These are phyloP conservation scores for Eumacrocentrus americanus DNA, from an alignment of 2,888 invertebrate species.

Conservation along the genomic window DNA sequence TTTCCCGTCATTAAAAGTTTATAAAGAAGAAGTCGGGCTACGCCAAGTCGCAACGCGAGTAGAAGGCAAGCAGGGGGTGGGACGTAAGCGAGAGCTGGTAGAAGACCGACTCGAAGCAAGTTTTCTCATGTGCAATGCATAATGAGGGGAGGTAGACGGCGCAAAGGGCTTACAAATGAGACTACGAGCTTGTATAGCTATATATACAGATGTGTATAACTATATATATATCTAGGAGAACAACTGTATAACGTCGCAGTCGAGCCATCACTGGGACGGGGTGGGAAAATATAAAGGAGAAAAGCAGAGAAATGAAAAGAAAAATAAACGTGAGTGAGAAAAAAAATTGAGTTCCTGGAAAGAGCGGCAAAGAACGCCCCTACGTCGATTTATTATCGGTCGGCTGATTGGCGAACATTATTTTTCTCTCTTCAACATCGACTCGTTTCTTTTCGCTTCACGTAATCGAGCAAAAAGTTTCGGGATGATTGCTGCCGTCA, in stretches of 20 bases:
- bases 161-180: constrained; percentile 60
- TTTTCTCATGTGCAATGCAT: constrained; percentile 62
- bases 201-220: constrained; percentile 12
- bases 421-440: neutral
- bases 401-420: neutral
- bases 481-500: constrained; percentile 35
- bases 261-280: neutral
- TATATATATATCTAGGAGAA: constrained; percentile 18
- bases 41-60: constrained; percentile 42
- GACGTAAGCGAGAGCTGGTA: constrained; percentile 15
- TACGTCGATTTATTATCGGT: constrained; percentile 17
- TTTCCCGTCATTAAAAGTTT: constrained; percentile 62
- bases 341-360: constrained; percentile 20
- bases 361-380: too few relatives aligned
- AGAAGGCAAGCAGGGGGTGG: constrained; percentile 12
- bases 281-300: neutral
- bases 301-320: neutral
- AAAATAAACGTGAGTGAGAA: neutral
- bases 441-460: constrained; percentile 5
- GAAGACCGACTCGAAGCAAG: constrained; percentile 52
- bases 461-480: constrained; percentile 23
- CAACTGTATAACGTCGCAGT: constrained; percentile 21
- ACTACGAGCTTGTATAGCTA: constrained; percentile 23
- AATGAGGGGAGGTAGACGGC: constrained; percentile 58
- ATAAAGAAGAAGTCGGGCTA: constrained; percentile 59